These are phyloP conservation scores for Salvator merianae DNA, from an alignment of 2,113 vertebrate species.

Conservation along the genomic window DNA sequence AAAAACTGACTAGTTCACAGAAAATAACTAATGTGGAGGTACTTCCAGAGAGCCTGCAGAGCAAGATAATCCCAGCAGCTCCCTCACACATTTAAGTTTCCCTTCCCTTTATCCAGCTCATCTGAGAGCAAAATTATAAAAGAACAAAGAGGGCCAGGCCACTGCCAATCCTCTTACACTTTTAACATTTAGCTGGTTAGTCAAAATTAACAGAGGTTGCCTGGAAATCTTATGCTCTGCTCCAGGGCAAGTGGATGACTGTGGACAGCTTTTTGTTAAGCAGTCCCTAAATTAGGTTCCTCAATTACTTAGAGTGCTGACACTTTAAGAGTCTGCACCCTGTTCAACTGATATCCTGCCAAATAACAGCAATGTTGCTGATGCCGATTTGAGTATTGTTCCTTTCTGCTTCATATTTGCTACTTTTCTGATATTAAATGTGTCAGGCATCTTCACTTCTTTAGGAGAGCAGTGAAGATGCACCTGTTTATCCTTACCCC, in stretches of 20 bases:
- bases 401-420: constrained; percentile 20
- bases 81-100: neutral
- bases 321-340: constrained; percentile 20
- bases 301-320: constrained; percentile 33
- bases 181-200: neutral
- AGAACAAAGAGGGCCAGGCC: neutral
- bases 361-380: constrained; percentile 24
- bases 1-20: neutral
- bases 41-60: neutral
- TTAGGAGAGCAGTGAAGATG: too few relatives aligned
- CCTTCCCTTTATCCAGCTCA: neutral
- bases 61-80: neutral
- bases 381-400: constrained; percentile 4
- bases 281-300: constrained; percentile 27
- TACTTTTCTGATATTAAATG: constrained; percentile 36
- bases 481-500: too few relatives aligned
- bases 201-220: constrained; percentile 2
- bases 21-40: neutral
- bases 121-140: neutral
- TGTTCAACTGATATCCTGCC: constrained; percentile 24
- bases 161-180: neutral
- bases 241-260: constrained; percentile 7
- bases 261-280: constrained; percentile 3
- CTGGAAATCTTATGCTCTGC: neutral
- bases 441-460: too few relatives aligned